Evolutionary conservation across 2,113 vertebrate species (phyloP).

Genomic region (Strigops habroptila): DNA sequence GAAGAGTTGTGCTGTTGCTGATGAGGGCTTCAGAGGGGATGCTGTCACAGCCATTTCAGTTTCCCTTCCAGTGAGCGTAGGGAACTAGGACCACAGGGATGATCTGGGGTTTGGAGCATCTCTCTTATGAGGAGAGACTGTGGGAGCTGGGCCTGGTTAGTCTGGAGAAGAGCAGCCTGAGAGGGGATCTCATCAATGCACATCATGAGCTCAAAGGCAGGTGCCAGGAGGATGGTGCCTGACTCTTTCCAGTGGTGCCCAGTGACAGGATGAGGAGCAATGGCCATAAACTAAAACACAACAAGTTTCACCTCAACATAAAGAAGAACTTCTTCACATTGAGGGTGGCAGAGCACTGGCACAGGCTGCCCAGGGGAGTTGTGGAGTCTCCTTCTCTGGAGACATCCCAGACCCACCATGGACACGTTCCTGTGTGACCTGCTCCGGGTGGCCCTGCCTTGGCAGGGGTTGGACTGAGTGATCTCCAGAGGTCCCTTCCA

Average conservation of each 20-base stretch:
- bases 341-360: neutral
- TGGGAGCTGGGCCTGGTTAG: neutral
- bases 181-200: neutral
- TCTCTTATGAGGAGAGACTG: neutral
- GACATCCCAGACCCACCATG: neutral
- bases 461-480: neutral
- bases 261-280: neutral
- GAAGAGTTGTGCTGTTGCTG: neutral
- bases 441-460: neutral
- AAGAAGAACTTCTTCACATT: neutral
- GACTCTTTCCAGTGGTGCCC: neutral
- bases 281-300: neutral
- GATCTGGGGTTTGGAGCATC: neutral
- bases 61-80: neutral
- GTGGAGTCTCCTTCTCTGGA: neutral
- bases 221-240: neutral
- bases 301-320: neutral
- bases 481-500: neutral
- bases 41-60: accelerated
- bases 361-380: neutral
- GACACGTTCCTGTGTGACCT: neutral
- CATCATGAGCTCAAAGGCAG: neutral
- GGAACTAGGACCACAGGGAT: neutral
- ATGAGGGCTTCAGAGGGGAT: neutral
- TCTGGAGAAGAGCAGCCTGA: neutral